A percentile compares a stretch with the other conserved stretches of the same genome.
phyloP scores from a whole-genome alignment of 2,888 invertebrate genomes.

The Iphiclides podalirius region DNA sequence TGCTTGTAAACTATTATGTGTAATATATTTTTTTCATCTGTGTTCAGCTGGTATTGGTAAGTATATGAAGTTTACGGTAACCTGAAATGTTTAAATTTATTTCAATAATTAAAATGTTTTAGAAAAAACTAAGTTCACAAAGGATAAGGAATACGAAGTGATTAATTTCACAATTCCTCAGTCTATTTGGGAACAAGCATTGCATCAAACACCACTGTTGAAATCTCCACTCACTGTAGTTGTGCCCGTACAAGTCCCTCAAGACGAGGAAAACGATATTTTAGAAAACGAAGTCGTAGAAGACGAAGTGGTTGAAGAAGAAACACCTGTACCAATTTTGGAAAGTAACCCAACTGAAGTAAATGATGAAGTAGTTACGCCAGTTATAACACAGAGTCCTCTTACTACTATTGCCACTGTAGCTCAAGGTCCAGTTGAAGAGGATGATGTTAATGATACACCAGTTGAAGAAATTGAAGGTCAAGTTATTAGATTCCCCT shows the following conservation, averaged over 20 bases:
- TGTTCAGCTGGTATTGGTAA: constrained; percentile 39
- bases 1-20: constrained; percentile 32
- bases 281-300: constrained; percentile 37
- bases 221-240: constrained; percentile 65
- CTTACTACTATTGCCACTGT: constrained; percentile 32
- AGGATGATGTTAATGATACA: constrained; percentile 39
- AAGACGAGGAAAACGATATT: constrained; percentile 37
- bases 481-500: constrained; percentile 79
- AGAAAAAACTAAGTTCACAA: constrained; percentile 39
- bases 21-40: constrained; percentile 31
- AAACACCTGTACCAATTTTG: constrained; percentile 2
- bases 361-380: constrained; percentile 35
- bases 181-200: constrained; percentile 57
- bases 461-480: constrained; percentile 51
- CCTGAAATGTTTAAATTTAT: neutral
- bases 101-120: constrained; percentile 12
- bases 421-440: constrained; percentile 41
- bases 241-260: constrained; percentile 62
- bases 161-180: constrained; percentile 58
- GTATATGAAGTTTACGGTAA: constrained; percentile 16
- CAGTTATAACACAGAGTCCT: constrained; percentile 33
- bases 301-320: constrained; percentile 39
- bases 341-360: constrained; percentile 36
- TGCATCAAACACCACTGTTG: constrained; percentile 59
- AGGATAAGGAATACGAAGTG: constrained; percentile 53